These are phyloP conservation scores for Rhizomys pruinosus DNA, from an alignment of 2,113 vertebrate species.

Conservation along the genomic window DNA sequence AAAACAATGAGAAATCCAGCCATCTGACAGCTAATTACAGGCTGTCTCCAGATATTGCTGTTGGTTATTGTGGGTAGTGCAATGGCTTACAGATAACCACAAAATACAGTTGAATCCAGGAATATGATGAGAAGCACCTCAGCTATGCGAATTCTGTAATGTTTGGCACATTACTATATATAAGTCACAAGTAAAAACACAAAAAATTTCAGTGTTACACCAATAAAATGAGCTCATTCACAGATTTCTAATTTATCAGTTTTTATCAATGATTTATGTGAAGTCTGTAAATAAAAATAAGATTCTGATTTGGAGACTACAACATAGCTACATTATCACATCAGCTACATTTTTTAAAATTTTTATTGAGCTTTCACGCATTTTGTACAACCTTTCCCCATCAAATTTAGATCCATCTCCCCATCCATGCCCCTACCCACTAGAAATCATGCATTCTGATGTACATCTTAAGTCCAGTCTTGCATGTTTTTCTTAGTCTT, in stretches of 20 bases:
- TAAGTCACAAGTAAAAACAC: slow-evolving; percentile 51
- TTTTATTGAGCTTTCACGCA: too few species aligned
- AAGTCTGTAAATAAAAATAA: not conserved
- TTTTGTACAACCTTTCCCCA: too few species aligned
- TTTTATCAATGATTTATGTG: not conserved
- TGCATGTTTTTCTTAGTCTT: too few species aligned
- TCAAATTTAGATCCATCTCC: too few species aligned
- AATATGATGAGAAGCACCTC: slow-evolving; percentile 68
- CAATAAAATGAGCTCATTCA: slow-evolving; percentile 63
- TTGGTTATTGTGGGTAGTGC: slow-evolving; percentile 76
- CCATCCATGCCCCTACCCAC: too few species aligned
- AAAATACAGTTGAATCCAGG: slow-evolving; percentile 63
- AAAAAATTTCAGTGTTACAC: slow-evolving; percentile 34
- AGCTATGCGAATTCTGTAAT: slow-evolving; percentile 37
- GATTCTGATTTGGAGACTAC: not conserved
- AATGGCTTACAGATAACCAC: slow-evolving; percentile 80
- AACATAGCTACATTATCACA: not conserved
- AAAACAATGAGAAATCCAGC: slow-evolving; percentile 71
- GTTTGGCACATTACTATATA: slow-evolving; percentile 49
- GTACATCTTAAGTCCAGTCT: too few species aligned
- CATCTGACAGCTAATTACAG: slow-evolving; percentile 69
- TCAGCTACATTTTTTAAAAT: too few species aligned
- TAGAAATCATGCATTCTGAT: too few species aligned
- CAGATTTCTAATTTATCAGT: slow-evolving; percentile 58
- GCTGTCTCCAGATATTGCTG: slow-evolving; percentile 61